Evolutionary conservation across 2,888 invertebrate species (phyloP), one percentile per base, ranked within the genome.

Genomic region (Ametastegia equiseti): DNA sequence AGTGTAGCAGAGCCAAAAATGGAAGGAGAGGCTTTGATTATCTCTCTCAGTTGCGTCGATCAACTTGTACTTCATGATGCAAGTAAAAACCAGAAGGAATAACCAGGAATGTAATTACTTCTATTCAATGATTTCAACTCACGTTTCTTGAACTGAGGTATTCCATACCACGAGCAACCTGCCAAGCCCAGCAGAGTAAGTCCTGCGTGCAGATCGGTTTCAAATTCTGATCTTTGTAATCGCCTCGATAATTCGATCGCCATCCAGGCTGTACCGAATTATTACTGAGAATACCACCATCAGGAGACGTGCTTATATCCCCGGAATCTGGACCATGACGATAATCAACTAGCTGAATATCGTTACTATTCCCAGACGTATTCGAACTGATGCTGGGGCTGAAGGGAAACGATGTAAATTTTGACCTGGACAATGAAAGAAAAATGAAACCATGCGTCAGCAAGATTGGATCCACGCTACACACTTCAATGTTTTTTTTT

Each of bases 81-180:
- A 0, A 19, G 11, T 7, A 1, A 27, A 45, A 71, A 30, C 30
- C 9, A 23, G 13, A 6, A 2, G 19, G 30, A 15, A 11, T 2
- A n/a, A 39, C 7, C 36, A 67, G n/a, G 15, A 27, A 60, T 5
- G 2, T 39, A 19, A 23, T 15, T 47, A 13, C 71, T 27, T 71
- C 1, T 19, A 27, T 27, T 71, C 27, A 7, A 71, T 36, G 19
- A 50, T 33, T 50, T 54, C 30, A 11, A 75, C 84, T 85, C 89
- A 97, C 97, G 93, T 97, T 98, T 91, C 97, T 94, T 33, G 96
- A 96, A 2, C 97, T 96, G 15, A 98, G 93, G 90, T 98, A 98
- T 86, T 98, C 97, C 98, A 99, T 98, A 75, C 98, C 98, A 57
- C 97, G 93, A 0, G 98, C 97, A 2, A 98, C 97, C 92, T 99